These are phyloP conservation scores for Rhabdornis inornatus DNA, from an alignment of 2,113 vertebrate genomes.

Conservation along the genomic window DNA sequence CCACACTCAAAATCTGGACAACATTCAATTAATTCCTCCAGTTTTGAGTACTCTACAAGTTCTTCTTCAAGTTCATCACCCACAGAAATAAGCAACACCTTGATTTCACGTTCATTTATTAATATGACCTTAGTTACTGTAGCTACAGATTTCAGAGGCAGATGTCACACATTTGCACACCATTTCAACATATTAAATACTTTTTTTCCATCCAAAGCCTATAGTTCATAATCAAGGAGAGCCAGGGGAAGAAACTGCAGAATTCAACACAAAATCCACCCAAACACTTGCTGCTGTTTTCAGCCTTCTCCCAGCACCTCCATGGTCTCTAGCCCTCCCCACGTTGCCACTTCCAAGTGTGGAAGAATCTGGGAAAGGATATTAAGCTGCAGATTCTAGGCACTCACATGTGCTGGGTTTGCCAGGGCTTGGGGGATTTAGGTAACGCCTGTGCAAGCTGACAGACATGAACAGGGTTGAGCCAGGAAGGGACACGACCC, in stretches of 20 bases:
- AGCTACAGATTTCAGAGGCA: not conserved
- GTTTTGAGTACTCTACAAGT: not conserved
- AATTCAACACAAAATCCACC: not conserved
- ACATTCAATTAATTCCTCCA: not conserved
- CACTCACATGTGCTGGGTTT: slow-evolving; percentile 9
- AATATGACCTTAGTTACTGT: not conserved
- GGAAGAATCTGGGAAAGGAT: slow-evolving; percentile 42
- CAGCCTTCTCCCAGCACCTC: slow-evolving; percentile 20
- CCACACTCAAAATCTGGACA: not conserved
- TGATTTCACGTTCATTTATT: not conserved
- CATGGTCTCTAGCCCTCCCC: slow-evolving; percentile 16
- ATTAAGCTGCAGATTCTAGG: not conserved
- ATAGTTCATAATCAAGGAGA: not conserved
- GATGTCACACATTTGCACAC: not conserved
- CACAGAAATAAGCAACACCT: not conserved
- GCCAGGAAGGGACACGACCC: not conserved
- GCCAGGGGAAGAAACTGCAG: not conserved
- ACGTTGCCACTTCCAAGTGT: slow-evolving; percentile 32
- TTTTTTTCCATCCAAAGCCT: not conserved
- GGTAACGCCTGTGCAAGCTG: not conserved
- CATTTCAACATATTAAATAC: not conserved
- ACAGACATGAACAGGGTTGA: not conserved
- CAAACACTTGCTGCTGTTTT: not conserved
- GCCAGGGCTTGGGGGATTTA: not conserved
- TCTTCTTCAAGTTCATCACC: not conserved